Evolutionary conservation across 2,113 vertebrate genomes (phyloP).

Genomic region (Neopipo cinnamomea): DNA sequence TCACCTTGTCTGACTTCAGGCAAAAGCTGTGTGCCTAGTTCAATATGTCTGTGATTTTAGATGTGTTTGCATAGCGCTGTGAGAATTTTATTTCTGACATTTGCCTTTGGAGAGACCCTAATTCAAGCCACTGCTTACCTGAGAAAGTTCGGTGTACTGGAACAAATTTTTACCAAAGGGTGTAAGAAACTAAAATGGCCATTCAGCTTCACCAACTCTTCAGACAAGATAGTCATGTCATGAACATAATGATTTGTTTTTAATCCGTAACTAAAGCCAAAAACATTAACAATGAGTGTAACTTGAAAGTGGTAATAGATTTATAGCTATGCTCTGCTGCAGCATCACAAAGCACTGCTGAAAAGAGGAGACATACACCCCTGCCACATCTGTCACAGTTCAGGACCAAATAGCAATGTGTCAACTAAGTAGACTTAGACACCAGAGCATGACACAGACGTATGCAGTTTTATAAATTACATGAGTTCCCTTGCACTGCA

Average conservation of each 20-base stretch:
- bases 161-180: constrained; percentile 1
- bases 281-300: background rate
- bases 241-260: background rate
- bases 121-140: background rate
- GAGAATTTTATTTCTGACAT: background rate
- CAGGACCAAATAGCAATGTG: background rate
- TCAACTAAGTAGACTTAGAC: background rate
- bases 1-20: background rate
- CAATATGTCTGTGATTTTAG: background rate
- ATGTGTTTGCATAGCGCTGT: background rate
- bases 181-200: background rate
- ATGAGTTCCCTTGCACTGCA: background rate
- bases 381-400: background rate
- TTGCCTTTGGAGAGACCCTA: background rate
- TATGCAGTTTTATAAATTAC: background rate
- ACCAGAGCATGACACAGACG: background rate
- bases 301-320: background rate
- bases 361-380: background rate
- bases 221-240: background rate
- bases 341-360: background rate
- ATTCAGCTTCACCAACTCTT: background rate
- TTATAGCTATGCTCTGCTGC: background rate
- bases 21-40: background rate
- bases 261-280: background rate
- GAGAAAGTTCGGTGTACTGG: background rate